Base-by-base conservation (phyloP, 53 echinoderm and acorn worm genomes). In the Paracentrotus lividus region DNA sequence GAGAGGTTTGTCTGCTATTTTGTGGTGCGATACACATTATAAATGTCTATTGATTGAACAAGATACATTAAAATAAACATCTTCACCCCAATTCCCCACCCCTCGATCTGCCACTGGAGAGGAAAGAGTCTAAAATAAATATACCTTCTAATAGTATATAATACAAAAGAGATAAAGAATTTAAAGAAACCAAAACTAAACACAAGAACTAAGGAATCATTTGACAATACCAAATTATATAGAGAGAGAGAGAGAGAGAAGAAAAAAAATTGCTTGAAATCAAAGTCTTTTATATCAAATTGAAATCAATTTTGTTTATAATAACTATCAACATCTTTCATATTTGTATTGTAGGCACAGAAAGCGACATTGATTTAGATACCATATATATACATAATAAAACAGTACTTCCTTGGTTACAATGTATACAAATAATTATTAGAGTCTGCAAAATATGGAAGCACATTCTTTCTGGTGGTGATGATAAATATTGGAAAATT, bases 311-410 rank as follows among this genome's bases (percentile, higher is more conserved):
- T 0, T 6, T 32, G 20, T 72, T 12, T 26, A 20, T 36, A 72
- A 40, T 32, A 72, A 72, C n/a, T n/a, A n/a, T n/a, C n/a, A n/a
- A n/a, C 40, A 16, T 20, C 72, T 38, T 20, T 18, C 9, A 32
- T 12, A 72, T 72, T 15, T 5, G 40, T 36, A 72, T 38, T 51
- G 24, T 0, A 85, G 54, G 58, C 54, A 87, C 54, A 49, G 58
- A 56, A 56, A 87, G 40, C 32, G 56, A 54, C 21, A 8, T 18
- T 36, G 51, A n/a, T 81, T 49, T 40, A 23, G 56, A 34, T 56
- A 87, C 87, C 40, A 58, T 56, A 87, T n/a, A n/a, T 87, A 87
- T 87, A 87, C 87, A 87, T 87, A 87, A 58, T 87, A 87, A 87
- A 87, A 87, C 87, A 87, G 33, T 87, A 54, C 34, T 56, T 87